Conservation (phyloP, 1,140 invertebrate species). For the Nylanderia fulva region DNA sequence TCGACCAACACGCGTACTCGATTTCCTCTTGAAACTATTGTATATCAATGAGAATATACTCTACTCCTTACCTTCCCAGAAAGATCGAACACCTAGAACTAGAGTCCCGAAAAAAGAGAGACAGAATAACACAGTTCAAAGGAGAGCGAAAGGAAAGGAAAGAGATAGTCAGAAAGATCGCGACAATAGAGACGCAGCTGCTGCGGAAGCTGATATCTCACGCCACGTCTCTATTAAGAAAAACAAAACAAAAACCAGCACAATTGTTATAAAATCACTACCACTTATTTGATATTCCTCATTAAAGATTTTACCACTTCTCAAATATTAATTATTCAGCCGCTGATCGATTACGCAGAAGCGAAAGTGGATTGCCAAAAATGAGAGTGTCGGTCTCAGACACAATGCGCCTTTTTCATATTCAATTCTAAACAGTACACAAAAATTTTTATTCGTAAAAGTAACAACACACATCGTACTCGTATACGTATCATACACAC, state of each 20-base stretch:
- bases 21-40: background rate
- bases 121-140: background rate
- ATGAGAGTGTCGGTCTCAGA: background rate
- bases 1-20: constrained; percentile 8
- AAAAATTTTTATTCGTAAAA: background rate
- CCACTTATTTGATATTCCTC: constrained; percentile 10
- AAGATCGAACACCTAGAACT: constrained; percentile 36
- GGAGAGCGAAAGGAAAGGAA: background rate
- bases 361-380: background rate
- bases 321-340: background rate
- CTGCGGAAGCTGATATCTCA: background rate
- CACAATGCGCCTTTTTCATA: background rate
- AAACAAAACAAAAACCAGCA: constrained; percentile 22
- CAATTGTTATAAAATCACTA: constrained; percentile 38
- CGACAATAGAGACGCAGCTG: background rate
- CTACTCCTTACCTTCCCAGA: constrained; percentile 44
- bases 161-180: background rate
- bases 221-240: constrained; percentile 8
- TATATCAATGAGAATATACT: constrained; percentile 46
- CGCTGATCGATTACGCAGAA: constrained; percentile 6
- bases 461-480: background rate
- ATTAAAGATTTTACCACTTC: constrained; percentile 2
- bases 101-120: constrained; percentile 16
- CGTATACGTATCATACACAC: background rate
- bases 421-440: constrained; percentile 20